Evolutionary conservation across 2,888 invertebrate species (phyloP), one percentile per base, ranked within the genome.

Genomic region (Ctenicera cuprea): DNA sequence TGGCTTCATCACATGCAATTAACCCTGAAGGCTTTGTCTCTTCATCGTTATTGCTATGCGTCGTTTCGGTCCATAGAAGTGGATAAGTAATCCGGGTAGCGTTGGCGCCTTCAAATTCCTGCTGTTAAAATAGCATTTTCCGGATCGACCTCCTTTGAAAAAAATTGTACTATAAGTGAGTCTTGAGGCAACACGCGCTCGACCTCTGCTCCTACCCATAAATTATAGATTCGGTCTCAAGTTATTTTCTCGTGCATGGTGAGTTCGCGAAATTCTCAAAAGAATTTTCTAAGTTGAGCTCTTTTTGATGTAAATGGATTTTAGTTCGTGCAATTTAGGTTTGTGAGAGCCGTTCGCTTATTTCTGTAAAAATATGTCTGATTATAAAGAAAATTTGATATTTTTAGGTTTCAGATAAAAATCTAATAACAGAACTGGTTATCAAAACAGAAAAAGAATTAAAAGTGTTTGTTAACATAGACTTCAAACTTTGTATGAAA

Each of bases 1-100:
- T 14, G 59, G 59, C 18, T 59, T 59, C 59, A 59, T 59, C 59
- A 59, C 59, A 59, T 38, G 37, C 59, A 59, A 59, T 59, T 59
- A 59, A 59, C 59, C 59, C 59, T 59, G 14, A 38, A 38, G 59
- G 59, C 59, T 59, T 59, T 38, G 37, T 18, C 59, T 59, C 37
- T 37, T 37, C 59, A 54, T 54, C 54, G 26, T 9, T n/a, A 52
- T 26, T 52, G 26, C 16, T 22, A 52, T 52, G 22, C 22, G 11
- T 52, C 16, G 48, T 16, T 33, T 33, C 33, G 14, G 48, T 48
- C 14, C 16, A 48, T 16, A 20, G 11, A 18, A 48, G 48, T 48
- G 48, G 48, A 48, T 48, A 48, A 48, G 48, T 48, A 48, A 48
- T 48, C 48, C 48, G 48, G 48, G 48, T 16, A 48, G 48, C 7